Base-by-base conservation (phyloP, 2,888 invertebrate species). In the Drosophila mettleri region DNA sequence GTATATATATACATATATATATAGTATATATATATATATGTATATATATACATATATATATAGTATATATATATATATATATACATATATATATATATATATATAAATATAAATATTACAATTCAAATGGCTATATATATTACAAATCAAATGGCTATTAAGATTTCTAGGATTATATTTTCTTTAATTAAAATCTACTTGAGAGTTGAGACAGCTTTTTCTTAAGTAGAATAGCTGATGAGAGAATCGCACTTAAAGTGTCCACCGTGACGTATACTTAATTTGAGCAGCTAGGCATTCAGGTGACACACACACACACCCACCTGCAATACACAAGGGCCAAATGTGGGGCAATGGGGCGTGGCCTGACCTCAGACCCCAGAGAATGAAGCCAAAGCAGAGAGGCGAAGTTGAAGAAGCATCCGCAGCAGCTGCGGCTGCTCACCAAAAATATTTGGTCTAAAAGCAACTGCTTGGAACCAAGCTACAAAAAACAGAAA, bases 331-430 rank as follows among this genome's bases (percentile, higher is more conserved):
- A 24, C 20, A 51, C 49, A 51, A 9, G 41, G 29, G 20, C 43
- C 46, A 72, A 72, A 74, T 74, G 62, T 74, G 68, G 68, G 74
- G 43, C 78, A 77, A 68, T 77, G 55, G 62, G 74, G 78, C 68
- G 73, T 77, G 73, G 78, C 78, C 67, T 67, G 67, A 72, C 72
- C 74, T 66, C 51, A 46, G 60, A 52, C 8, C 27, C 38, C 33
- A 29, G 36, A 36, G 34, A 34, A 51, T 24, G 39, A 14, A 41
- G 18, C 41, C 27, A 59, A 29, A 38, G 46, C 24, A 38, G 55
- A 55, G 41, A 14, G 34, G 22, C 10, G 16, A 7, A 48, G 46
- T 14, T 31, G 49, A 12, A 39, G 53, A 24, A 51, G 55, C 45
- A 27, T 27, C 45, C 24, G 41, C 24, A 43, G 43, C 43, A 55